Conservation (phyloP, 2,888 invertebrate species). For the Morpho helenor region DNA sequence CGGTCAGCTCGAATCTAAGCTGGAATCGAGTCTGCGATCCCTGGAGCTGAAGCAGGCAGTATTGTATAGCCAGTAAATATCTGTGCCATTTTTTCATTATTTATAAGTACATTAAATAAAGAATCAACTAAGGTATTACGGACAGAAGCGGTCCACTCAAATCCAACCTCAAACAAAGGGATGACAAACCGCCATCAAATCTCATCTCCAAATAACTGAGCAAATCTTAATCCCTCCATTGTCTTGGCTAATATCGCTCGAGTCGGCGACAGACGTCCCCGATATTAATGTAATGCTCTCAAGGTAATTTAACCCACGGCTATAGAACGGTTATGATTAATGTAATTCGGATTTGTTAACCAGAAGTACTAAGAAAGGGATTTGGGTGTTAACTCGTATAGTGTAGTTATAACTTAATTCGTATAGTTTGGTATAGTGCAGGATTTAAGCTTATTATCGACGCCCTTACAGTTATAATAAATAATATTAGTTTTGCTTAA, state of each 20-base stretch:
- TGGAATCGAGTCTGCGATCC: too few species aligned
- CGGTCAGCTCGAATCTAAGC: too few species aligned
- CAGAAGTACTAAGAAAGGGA: slow-evolving; percentile 16
- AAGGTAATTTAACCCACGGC: slow-evolving; percentile 44
- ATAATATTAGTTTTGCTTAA: too few species aligned
- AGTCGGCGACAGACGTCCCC: slow-evolving; percentile 50
- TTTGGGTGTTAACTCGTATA: slow-evolving; percentile 11
- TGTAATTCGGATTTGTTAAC: slow-evolving; percentile 30
- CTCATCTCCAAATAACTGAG: slow-evolving; percentile 66
- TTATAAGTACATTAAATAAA: too few species aligned
- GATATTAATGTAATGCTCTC: slow-evolving; percentile 61
- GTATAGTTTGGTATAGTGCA: background rate
- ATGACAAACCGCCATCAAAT: slow-evolving; percentile 47
- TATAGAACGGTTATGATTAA: slow-evolving; percentile 37
- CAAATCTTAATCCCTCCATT: slow-evolving; percentile 63
- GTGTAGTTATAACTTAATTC: slow-evolving; percentile 2
- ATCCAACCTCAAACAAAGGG: slow-evolving; percentile 25
- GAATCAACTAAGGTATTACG: slow-evolving; percentile 3
- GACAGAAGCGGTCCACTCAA: slow-evolving; percentile 11
- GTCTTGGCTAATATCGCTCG: slow-evolving; percentile 53
- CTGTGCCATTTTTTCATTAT: too few species aligned
- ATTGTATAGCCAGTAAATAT: too few species aligned
- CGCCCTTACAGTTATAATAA: too few species aligned
- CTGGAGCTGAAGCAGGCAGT: too few species aligned
- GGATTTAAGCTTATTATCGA: too few species aligned